These are phyloP conservation scores for Pogonomyrmex barbatus DNA, from an alignment of 1,140 invertebrate species.

Conservation along the genomic window DNA sequence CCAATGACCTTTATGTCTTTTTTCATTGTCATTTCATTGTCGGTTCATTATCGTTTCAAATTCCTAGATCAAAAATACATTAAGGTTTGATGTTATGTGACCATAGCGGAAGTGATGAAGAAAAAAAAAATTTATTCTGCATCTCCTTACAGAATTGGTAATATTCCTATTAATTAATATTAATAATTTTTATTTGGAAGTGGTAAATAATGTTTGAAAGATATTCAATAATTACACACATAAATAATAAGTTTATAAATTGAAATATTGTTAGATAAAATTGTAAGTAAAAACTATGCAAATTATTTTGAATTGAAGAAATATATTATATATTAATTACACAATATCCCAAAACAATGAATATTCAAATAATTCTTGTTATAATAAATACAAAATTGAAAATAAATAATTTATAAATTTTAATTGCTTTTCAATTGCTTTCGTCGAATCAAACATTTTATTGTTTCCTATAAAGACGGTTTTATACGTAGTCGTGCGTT, in stretches of 20 bases:
- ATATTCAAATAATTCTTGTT: neutral
- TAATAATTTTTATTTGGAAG: neutral
- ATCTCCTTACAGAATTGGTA: neutral
- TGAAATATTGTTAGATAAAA: neutral
- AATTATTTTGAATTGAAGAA: neutral
- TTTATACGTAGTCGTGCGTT: neutral
- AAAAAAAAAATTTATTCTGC: neutral
- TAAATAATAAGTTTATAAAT: neutral
- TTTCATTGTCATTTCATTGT: neutral
- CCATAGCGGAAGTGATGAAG: neutral
- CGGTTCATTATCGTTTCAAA: too few species aligned
- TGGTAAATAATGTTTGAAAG: neutral
- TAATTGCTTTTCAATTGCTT: neutral
- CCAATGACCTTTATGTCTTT: neutral
- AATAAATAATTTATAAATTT: neutral
- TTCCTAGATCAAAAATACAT: too few species aligned
- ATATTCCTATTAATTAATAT: neutral
- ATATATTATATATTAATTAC: constrained; percentile 10
- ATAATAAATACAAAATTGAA: constrained; percentile 9
- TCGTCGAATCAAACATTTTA: neutral
- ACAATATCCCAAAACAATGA: neutral
- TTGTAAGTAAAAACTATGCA: neutral
- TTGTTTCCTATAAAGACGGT: neutral
- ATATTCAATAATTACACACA: neutral
- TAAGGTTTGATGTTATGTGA: too few species aligned